phyloP scores from a whole-genome alignment of 2,888 invertebrate genomes.

The Drosophila recens region DNA sequence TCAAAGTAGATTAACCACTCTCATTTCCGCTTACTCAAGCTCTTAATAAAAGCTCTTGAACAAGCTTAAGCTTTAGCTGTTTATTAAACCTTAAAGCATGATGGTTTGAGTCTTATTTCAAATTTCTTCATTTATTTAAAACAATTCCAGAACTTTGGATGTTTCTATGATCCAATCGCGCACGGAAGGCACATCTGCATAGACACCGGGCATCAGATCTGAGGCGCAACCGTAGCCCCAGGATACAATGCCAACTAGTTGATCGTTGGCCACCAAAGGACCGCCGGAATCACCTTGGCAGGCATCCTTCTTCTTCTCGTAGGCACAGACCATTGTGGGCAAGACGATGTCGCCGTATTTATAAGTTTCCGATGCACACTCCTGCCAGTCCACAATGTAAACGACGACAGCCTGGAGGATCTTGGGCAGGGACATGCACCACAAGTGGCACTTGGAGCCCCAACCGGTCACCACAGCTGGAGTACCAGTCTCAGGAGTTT shows the following conservation, averaged over 20 bases:
- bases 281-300: conserved; percentile 84
- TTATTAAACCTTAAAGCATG: neutral
- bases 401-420: conserved; percentile 67
- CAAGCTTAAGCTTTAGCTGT: neutral
- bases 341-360: conserved; percentile 64
- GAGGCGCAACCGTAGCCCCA: conserved; percentile 82
- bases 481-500: conserved; percentile 69
- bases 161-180: conserved; percentile 65
- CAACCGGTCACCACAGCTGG: conserved; percentile 81
- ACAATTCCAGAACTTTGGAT: conserved; percentile 27
- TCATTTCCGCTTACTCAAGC: neutral
- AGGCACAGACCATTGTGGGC: conserved; percentile 79
- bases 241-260: conserved; percentile 82
- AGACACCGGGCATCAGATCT: conserved; percentile 72
- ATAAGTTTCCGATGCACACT: conserved; percentile 56
- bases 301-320: conserved; percentile 71
- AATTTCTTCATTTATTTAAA: neutral
- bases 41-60: conserved; percentile 6
- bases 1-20: neutral
- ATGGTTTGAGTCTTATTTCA: conserved; percentile 15
- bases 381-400: conserved; percentile 49
- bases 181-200: conserved; percentile 66
- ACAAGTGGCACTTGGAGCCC: conserved; percentile 74
- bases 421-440: conserved; percentile 45
- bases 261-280: conserved; percentile 66